Percentiles rank a stretch among this genome's conserved stretches.
Conservation (phyloP, 1,140 invertebrate species). For the Apocrypta bakeri region DNA sequence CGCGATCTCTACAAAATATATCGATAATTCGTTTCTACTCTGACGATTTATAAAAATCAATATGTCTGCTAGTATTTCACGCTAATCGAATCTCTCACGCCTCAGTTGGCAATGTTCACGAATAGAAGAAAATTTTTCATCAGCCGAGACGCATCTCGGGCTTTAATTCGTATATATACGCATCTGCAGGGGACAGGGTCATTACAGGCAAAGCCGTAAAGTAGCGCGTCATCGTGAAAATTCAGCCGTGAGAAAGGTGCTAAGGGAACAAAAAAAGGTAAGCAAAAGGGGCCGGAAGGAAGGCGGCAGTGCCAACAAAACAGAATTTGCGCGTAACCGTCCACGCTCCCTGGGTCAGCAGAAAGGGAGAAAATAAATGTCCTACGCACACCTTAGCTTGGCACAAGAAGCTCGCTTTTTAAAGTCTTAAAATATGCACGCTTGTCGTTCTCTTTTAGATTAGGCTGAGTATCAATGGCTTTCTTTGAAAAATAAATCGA, state of each 20-base stretch:
- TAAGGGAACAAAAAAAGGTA: not conserved
- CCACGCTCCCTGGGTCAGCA: not conserved
- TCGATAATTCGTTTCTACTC: too few relatives aligned
- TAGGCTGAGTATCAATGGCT: too few relatives aligned
- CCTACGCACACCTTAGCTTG: not conserved
- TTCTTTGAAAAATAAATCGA: too few relatives aligned
- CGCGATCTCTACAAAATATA: too few relatives aligned
- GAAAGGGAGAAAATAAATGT: not conserved
- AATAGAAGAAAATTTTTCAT: constrained; percentile 1
- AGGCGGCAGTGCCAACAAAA: not conserved
- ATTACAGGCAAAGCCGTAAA: constrained; percentile 13
- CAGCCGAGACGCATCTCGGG: not conserved
- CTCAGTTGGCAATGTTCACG: not conserved
- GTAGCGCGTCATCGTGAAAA: not conserved
- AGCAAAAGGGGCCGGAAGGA: constrained; percentile 8
- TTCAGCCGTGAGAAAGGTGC: constrained; percentile 25
- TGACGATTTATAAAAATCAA: too few relatives aligned
- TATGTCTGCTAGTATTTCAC: too few relatives aligned
- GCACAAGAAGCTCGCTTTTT: not conserved
- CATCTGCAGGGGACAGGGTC: not conserved
- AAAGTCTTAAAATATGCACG: too few relatives aligned
- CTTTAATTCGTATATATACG: not conserved
- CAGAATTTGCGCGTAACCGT: constrained; percentile 15
- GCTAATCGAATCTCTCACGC: not conserved
- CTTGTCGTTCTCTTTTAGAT: too few relatives aligned